These are phyloP conservation scores for Eurystomus gularis DNA, from an alignment of 2,113 vertebrate species.

Conservation along the genomic window DNA sequence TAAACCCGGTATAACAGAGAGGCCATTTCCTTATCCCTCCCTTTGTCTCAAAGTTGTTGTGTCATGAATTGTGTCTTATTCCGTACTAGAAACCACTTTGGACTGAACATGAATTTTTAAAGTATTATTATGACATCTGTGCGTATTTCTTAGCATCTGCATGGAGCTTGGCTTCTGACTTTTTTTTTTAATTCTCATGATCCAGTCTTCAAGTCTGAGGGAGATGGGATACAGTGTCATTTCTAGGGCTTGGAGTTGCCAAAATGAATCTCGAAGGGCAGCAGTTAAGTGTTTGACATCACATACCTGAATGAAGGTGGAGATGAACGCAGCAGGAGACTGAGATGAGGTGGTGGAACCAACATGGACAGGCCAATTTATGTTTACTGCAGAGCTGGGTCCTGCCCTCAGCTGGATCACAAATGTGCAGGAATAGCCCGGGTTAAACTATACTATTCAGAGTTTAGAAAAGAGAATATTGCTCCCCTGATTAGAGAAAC, in stretches of 20 bases:
- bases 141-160: not conserved
- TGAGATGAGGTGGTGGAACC: not conserved
- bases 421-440: not conserved
- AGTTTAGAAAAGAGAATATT: rapidly evolving
- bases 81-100: not conserved
- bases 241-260: not conserved
- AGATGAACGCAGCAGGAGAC: not conserved
- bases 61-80: not conserved
- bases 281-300: not conserved
- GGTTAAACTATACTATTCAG: not conserved
- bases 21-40: not conserved
- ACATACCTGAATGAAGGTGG: not conserved
- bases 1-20: not conserved
- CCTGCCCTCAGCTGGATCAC: not conserved
- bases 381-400: not conserved
- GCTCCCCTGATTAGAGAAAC: not conserved
- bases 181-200: not conserved
- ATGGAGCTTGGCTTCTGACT: not conserved
- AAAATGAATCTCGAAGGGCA: not conserved
- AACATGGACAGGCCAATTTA: not conserved
- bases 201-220: not conserved
- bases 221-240: not conserved
- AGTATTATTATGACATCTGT: not conserved
- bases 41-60: not conserved
- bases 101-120: not conserved